A percentile compares a stretch with the other conserved stretches of the same genome.
These are phyloP conservation scores for Eulemur coronatus DNA, from an alignment of 2,797 vertebrate species.

Conservation along the genomic window DNA sequence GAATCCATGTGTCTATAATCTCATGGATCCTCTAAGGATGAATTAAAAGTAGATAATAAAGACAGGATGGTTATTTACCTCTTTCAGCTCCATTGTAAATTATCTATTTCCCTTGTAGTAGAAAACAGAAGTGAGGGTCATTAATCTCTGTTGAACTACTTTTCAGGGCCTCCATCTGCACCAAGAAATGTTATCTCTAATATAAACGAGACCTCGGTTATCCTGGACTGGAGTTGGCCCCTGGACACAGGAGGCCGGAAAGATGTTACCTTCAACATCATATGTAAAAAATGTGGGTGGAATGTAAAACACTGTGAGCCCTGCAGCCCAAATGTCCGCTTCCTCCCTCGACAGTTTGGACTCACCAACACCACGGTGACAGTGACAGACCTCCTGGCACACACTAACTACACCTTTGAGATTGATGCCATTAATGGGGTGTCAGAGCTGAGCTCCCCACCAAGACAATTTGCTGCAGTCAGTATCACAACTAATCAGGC, in stretches of 20 bases:
- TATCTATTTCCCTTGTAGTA: not conserved
- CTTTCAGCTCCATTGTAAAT: slow-evolving; percentile 46
- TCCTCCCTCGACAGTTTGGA: slow-evolving; percentile 92
- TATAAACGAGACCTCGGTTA: slow-evolving; percentile 98
- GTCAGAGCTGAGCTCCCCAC: slow-evolving; percentile 87
- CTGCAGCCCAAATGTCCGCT: slow-evolving; percentile 92
- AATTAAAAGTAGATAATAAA: slow-evolving; percentile 58
- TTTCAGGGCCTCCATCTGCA: slow-evolving; percentile 93
- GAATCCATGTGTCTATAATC: slow-evolving; percentile 15
- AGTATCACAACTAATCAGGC: slow-evolving; percentile 99
- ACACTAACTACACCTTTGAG: slow-evolving; percentile 99
- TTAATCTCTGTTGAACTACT: slow-evolving; percentile 72
- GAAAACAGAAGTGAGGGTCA: slow-evolving; percentile 59
- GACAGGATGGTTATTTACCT: slow-evolving; percentile 50
- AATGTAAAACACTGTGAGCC: slow-evolving; percentile 89
- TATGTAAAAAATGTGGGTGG: slow-evolving; percentile 93
- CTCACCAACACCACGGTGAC: slow-evolving; percentile 96
- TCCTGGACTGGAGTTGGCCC: slow-evolving; percentile 98
- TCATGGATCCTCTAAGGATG: slow-evolving; percentile 35
- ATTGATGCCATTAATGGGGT: slow-evolving; percentile 96
- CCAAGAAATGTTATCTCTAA: slow-evolving; percentile 98
- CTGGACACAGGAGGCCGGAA: slow-evolving; percentile 94
- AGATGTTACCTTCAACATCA: slow-evolving; percentile 94
- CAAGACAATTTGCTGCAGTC: slow-evolving; percentile 94
- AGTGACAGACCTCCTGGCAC: slow-evolving; percentile 95